Evolutionary conservation across 2,113 vertebrate species (phyloP).

Genomic region (Trachemys scripta): DNA sequence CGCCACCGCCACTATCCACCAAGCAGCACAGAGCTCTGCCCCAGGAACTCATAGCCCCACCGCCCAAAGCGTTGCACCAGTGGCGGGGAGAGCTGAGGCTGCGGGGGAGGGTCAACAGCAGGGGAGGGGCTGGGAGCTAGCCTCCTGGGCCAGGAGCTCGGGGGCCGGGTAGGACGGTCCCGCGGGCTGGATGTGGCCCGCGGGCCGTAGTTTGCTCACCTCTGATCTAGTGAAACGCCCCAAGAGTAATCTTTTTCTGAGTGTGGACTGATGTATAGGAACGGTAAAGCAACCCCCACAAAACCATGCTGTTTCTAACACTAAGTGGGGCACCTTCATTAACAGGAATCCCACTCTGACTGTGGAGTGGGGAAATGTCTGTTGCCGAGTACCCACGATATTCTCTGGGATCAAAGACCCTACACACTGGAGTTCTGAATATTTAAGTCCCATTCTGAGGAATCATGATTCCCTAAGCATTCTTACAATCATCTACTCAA

Average conservation of each 20-base stretch:
- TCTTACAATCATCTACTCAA: neutral
- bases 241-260: neutral
- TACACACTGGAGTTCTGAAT: neutral
- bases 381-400: neutral
- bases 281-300: neutral
- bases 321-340: neutral
- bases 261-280: neutral
- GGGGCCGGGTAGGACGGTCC: no score
- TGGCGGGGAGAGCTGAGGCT: no score
- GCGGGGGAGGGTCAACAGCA: no score
- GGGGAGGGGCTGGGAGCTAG: no score
- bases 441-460: neutral
- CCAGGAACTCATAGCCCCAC: no score
- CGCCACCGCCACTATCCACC: no score
- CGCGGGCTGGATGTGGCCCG: no score
- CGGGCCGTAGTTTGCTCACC: no score
- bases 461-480: neutral
- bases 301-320: neutral
- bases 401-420: neutral
- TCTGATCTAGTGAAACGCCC: accelerated
- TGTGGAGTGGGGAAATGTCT: neutral
- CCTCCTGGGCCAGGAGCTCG: no score
- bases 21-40: no score
- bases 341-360: neutral
- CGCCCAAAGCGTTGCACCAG: no score